Evolutionary conservation across 2,797 vertebrate genomes (phyloP), one percentile per base, ranked within the genome.

Genomic region (Microctenopoma steveboyesi): DNA sequence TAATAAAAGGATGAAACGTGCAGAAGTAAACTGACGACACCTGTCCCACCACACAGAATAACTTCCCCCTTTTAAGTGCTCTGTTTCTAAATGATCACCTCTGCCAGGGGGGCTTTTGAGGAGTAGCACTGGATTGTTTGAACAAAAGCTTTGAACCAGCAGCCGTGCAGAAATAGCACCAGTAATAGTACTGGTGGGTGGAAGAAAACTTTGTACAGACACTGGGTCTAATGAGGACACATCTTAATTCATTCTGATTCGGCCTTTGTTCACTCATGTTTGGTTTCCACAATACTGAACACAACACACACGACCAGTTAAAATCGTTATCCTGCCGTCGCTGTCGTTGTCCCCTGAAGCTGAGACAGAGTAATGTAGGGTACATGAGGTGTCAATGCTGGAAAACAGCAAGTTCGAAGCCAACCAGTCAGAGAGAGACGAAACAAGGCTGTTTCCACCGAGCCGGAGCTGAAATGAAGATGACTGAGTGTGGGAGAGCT

Each of bases 401-500:
- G 27, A 81, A 81, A 85, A 81, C 64, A 66, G 65, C 72, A 76
- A 72, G 78, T 90, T 81, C 58, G 49, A 69, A 22, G 56, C 43
- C 30, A 82, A 71, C 50, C 77, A 49, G 64, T 74, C 69, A 74
- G 82, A 89, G 79, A 69, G 85, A 85, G 81, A 89, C 70, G 57
- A 86, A 86, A 89, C 83, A 82, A 87, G 86, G 79, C 80, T 78
- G 73, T 80, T 88, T 74, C 75, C 79, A 84, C 18, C 76, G 84
- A 90, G 76, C 78, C 53, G 65, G 40, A 74, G 82, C 85, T 79
- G 85, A 90, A 81, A 79, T 72, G 79, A 85, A 69, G 83, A 86
- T 82, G 88, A 86, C 80, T 81, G 86, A 85, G 84, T 81, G 90
- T 86, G 89, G 86, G 90, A 88, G 89, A 88, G 86, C 84, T 58